Evolutionary conservation across 2,888 invertebrate genomes (phyloP), one percentile per base, ranked within the genome.

Genomic region (Panorpa germanica): DNA sequence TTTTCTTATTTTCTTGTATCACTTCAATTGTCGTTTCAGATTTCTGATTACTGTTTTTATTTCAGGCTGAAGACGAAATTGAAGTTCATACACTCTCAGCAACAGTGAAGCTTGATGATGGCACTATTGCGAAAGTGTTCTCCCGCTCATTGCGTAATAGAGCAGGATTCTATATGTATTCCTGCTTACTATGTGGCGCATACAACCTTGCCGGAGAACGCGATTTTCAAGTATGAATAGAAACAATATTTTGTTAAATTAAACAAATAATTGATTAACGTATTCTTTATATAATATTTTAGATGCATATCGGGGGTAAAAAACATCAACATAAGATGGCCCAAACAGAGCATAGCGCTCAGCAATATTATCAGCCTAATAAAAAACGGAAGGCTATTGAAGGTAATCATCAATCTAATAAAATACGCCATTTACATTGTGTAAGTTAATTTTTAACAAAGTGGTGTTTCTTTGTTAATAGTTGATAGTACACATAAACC

Each of bases 181-280:
- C 59, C 37, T 65, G 64, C 46, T 61, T 53, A 40, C 59, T 63
- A 4, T 65, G 64, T 41, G 59, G 57, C 3, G 61, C 61, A 8
- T 30, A 39, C 9, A 42, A 39, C 35, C 36, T 45, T 24, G 31
- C 37, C 5, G 39, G 41, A 10, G 42, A 42, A 35, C 34, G 39
- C 16, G 33, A 36, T 24, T 30, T 42, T 19, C 39, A 40, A 32
- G n/a, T n/a, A n/a, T n/a, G n/a, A n/a, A n/a, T n/a, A n/a, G n/a
- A n/a, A n/a, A n/a, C n/a, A n/a, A n/a, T n/a, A n/a, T n/a, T n/a
- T n/a, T n/a, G n/a, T n/a, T n/a, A n/a, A n/a, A n/a, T n/a, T n/a
- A n/a, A n/a, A n/a, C n/a, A n/a, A n/a, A n/a, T n/a, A n/a, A n/a
- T n/a, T n/a, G n/a, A n/a, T n/a, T n/a, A n/a, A n/a, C n/a, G n/a